These are phyloP conservation scores for Pentalonia nigronervosa DNA, from an alignment of 1,140 invertebrate species.

Conservation along the genomic window DNA sequence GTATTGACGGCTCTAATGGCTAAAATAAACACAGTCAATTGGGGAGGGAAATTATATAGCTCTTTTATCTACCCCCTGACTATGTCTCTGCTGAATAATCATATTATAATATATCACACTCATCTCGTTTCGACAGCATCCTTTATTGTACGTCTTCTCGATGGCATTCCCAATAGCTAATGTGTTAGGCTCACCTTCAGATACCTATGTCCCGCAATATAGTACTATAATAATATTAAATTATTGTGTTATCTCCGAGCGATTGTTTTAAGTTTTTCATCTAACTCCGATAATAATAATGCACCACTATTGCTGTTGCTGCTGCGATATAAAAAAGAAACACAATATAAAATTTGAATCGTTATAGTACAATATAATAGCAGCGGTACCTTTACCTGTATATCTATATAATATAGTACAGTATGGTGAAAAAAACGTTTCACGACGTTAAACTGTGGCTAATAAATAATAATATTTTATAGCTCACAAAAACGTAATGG, in stretches of 20 bases:
- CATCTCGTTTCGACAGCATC: not conserved
- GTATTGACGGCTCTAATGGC: too few relatives aligned
- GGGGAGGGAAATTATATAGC: too few relatives aligned
- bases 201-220: not conserved
- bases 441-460: not conserved
- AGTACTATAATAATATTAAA: too few relatives aligned
- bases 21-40: too few relatives aligned
- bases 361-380: not conserved
- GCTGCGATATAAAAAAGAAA: not conserved
- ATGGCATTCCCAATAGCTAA: not conserved
- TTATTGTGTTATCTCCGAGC: not conserved
- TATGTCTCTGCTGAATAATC: too few relatives aligned
- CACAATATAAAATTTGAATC: not conserved
- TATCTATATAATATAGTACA: not conserved
- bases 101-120: not conserved
- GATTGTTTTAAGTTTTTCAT: not conserved
- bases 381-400: not conserved
- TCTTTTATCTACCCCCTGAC: too few relatives aligned
- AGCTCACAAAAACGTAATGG: not conserved
- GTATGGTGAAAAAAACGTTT: not conserved
- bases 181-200: not conserved
- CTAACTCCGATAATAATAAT: not conserved
- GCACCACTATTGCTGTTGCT: not conserved
- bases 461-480: conserved; percentile 17
- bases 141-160: not conserved